Conservation (phyloP, 2,113 vertebrate genomes). For the Tichodroma muraria region DNA sequence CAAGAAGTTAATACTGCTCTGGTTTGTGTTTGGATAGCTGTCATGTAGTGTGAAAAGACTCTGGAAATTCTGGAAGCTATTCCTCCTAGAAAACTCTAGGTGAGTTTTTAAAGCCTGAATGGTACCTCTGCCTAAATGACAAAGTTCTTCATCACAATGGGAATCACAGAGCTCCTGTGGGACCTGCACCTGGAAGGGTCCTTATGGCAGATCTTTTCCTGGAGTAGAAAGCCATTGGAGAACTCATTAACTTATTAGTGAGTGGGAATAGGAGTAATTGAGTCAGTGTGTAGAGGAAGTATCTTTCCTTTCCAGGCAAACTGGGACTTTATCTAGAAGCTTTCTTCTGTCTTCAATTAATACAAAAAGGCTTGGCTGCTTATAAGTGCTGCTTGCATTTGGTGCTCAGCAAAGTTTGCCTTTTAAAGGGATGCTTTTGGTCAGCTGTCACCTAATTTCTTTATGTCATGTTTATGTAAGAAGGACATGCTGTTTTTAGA, state of each 20-base stretch:
- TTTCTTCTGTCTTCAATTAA: not conserved
- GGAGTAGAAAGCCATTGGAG: not conserved
- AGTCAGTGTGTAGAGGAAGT: slow-evolving; percentile 5
- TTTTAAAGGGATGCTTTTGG: slow-evolving; percentile 14
- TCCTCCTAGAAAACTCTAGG: not conserved
- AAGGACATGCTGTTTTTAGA: not conserved
- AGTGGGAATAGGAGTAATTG: not conserved
- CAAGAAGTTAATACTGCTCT: slow-evolving; percentile 10
- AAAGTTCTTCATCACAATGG: not conserved
- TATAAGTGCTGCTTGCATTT: not conserved
- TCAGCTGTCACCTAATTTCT: slow-evolving; percentile 35
- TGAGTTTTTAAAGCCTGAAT: not conserved
- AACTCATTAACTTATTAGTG: not conserved
- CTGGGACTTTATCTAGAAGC: not conserved
- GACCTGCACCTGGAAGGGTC: not conserved
- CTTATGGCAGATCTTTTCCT: not conserved
- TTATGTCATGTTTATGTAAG: slow-evolving; percentile 15
- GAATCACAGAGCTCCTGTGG: not conserved
- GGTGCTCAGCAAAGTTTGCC: not conserved
- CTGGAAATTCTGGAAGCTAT: slow-evolving; percentile 12
- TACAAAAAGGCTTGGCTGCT: not conserved
- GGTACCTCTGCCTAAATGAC: not conserved
- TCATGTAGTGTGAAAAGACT: not conserved
- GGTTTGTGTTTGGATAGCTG: slow-evolving; percentile 34
- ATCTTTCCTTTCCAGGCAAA: not conserved